These are phyloP conservation scores for Tachina lurida DNA, from an alignment of 2,888 invertebrate species.

Conservation along the genomic window DNA sequence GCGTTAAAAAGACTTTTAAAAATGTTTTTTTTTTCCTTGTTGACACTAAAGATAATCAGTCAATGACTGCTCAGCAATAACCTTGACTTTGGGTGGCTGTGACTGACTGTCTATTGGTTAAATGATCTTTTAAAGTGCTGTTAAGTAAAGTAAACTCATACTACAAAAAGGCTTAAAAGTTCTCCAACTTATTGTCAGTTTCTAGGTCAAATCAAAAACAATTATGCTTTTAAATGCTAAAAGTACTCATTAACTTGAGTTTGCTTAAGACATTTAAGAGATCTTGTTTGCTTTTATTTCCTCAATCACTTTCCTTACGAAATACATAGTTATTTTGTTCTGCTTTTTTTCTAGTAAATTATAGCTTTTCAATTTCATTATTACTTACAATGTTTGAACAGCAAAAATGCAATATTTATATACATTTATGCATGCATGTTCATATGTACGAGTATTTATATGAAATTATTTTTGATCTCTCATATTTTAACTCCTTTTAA, in stretches of 20 bases:
- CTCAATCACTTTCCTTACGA: slow-evolving; percentile 35
- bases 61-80: not conserved
- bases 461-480: slow-evolving; percentile 50
- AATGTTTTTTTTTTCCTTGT: slow-evolving; percentile 43
- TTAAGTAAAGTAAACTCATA: not conserved
- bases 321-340: slow-evolving; percentile 5
- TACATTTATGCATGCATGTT: not conserved
- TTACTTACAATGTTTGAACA: slow-evolving; percentile 55
- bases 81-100: slow-evolving; percentile 50
- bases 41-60: slow-evolving; percentile 12
- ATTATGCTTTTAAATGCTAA: slow-evolving; percentile 10
- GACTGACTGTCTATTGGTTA: slow-evolving; percentile 42
- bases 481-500: slow-evolving; percentile 35
- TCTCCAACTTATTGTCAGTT: slow-evolving; percentile 11
- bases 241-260: slow-evolving; percentile 4
- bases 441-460: too few relatives aligned
- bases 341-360: slow-evolving; percentile 51
- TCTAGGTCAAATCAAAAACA: slow-evolving; percentile 39
- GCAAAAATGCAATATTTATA: not conserved
- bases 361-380: slow-evolving; percentile 67
- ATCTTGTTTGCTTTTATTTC: slow-evolving; percentile 3
- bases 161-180: not conserved
- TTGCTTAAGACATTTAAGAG: slow-evolving; percentile 3
- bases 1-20: slow-evolving; percentile 57
- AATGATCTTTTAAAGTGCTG: slow-evolving; percentile 43